Evolutionary conservation across 2,797 vertebrate genomes (phyloP).

Genomic region (Crenuchus spilurus): DNA sequence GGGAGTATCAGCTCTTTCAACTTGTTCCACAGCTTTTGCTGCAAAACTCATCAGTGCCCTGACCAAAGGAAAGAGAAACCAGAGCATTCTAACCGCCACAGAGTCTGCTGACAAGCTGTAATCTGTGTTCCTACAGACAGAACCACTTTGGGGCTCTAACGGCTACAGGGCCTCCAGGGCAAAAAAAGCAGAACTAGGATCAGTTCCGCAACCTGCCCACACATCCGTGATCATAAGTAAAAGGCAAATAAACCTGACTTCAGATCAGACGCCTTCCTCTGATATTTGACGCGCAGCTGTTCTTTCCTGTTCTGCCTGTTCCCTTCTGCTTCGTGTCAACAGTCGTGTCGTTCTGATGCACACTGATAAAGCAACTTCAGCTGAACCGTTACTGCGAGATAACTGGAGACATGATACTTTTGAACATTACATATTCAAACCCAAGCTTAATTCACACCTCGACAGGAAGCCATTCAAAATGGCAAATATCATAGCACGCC

Average conservation of each 20-base stretch:
- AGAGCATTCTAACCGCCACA: not conserved
- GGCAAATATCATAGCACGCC: not conserved
- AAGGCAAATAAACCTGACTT: not conserved
- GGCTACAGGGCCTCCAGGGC: not conserved
- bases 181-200: not conserved
- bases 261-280: conserved; percentile 4
- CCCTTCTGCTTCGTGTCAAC: not conserved
- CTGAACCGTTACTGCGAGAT: conserved; percentile 11
- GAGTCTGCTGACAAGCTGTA: conserved; percentile 19
- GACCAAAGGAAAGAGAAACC: conserved; percentile 13
- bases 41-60: not conserved
- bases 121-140: conserved; percentile 28
- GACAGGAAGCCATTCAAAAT: not conserved
- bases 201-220: not conserved
- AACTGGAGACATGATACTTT: not conserved
- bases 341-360: conserved; percentile 16
- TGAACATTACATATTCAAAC: not conserved
- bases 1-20: not conserved
- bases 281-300: not conserved
- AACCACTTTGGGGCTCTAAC: conserved; percentile 9
- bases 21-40: not conserved
- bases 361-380: not conserved
- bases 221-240: not conserved
- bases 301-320: conserved; percentile 38
- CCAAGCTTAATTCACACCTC: conserved; percentile 11